Conservation (phyloP, 2,113 vertebrate genomes). For the Acanthochromis polyacanthus region DNA sequence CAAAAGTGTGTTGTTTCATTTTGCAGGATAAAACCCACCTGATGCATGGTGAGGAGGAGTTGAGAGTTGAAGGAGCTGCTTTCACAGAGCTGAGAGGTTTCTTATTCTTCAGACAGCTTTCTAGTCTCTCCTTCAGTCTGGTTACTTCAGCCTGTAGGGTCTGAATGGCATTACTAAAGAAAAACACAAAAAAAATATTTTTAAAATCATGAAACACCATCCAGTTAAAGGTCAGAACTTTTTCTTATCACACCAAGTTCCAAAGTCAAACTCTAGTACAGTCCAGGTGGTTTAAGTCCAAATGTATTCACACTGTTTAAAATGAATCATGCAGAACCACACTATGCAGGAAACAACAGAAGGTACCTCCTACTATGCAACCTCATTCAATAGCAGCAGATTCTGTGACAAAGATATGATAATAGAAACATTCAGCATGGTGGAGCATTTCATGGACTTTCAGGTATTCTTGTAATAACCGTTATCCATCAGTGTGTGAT, state of each 20-base stretch:
- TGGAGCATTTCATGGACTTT: constrained; percentile 8
- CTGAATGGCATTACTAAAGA: constrained; percentile 85
- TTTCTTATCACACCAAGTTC: background rate
- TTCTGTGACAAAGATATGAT: constrained; percentile 60
- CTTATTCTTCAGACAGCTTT: constrained; percentile 78
- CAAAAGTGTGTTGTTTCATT: background rate
- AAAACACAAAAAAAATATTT: background rate
- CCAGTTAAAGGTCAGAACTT: background rate
- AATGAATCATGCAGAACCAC: constrained; percentile 51
- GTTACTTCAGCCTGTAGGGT: constrained; percentile 87
- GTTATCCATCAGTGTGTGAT: background rate
- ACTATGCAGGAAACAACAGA: constrained; percentile 52
- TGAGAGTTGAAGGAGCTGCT: constrained; percentile 32
- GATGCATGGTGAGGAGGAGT: background rate
- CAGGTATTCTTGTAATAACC: background rate
- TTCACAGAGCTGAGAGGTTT: constrained; percentile 8
- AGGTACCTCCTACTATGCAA: constrained; percentile 62
- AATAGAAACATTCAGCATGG: background rate
- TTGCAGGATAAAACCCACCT: constrained; percentile 67
- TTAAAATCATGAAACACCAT: background rate
- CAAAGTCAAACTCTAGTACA: constrained; percentile 1
- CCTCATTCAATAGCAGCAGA: constrained; percentile 51
- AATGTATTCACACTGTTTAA: background rate
- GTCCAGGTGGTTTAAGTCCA: background rate
- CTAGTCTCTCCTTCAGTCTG: constrained; percentile 80